Evolutionary conservation across 1,140 invertebrate species (phyloP).

Genomic region (Platorchestia sp.): DNA sequence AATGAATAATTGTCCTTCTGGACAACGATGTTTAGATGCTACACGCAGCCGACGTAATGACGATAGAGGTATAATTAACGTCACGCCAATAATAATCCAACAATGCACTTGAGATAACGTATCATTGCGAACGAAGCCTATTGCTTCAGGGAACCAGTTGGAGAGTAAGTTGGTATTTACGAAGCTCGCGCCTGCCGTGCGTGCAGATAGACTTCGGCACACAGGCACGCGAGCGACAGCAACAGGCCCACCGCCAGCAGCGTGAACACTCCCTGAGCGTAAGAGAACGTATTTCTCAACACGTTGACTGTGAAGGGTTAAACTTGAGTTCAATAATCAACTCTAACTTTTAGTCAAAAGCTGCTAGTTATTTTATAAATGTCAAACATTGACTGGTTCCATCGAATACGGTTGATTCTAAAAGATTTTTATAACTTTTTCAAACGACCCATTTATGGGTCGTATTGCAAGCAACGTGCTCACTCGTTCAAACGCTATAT

Average conservation of each 20-base stretch:
- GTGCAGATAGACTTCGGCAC: not conserved
- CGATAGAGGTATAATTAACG: not conserved
- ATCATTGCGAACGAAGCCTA: not conserved
- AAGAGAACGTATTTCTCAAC: not conserved
- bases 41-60: not conserved
- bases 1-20: not conserved
- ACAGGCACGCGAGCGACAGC: conserved; percentile 3
- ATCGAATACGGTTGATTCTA: no score
- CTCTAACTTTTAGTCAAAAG: no score
- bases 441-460: no score
- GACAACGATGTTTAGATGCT: not conserved
- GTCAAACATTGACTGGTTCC: no score
- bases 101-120: not conserved
- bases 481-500: no score
- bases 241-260: conserved; percentile 57
- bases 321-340: no score
- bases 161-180: not conserved
- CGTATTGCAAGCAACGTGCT: no score
- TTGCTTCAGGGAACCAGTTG: not conserved
- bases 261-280: conserved; percentile 62
- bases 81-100: not conserved
- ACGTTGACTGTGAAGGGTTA: no score
- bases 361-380: no score
- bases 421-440: no score
- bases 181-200: not conserved